Evolutionary conservation across 1,140 invertebrate species (phyloP).

Genomic region (Scaptomyza pallida): DNA sequence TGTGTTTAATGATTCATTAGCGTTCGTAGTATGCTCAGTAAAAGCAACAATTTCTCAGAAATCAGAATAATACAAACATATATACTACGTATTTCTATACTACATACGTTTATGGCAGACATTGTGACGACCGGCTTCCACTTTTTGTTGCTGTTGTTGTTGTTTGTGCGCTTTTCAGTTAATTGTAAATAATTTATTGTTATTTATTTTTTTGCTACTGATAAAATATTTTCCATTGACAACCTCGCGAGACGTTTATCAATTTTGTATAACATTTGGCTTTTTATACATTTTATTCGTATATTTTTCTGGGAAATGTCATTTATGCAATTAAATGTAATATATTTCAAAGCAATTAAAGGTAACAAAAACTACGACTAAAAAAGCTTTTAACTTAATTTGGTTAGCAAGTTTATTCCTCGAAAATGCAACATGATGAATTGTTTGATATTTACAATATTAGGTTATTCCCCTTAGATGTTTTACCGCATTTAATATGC

Average conservation of each 20-base stretch:
- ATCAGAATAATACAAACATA: slow-evolving; percentile 29
- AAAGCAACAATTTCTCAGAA: slow-evolving; percentile 39
- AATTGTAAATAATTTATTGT: slow-evolving; percentile 57
- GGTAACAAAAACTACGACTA: background rate
- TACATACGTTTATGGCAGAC: slow-evolving; percentile 49
- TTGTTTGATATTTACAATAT: no score
- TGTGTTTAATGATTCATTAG: slow-evolving; percentile 79
- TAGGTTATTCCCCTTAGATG: no score
- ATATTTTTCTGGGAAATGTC: background rate
- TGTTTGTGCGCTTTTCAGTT: slow-evolving; percentile 32
- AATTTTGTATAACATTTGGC: background rate
- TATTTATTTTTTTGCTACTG: slow-evolving; percentile 44
- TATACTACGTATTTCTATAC: background rate
- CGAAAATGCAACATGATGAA: no score
- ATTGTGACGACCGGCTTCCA: slow-evolving; percentile 62
- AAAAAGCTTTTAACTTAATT: no score
- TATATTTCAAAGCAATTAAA: background rate
- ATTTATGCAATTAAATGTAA: slow-evolving; percentile 18
- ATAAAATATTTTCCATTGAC: slow-evolving; percentile 58
- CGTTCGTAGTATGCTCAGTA: slow-evolving; percentile 43
- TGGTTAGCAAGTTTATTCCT: no score
- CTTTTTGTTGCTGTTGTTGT: slow-evolving; percentile 39
- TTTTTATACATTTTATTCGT: slow-evolving; percentile 4
- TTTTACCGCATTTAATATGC: no score
- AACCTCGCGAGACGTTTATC: slow-evolving; percentile 27